Percentiles rank a stretch among this genome's conserved stretches.
Evolutionary conservation across 2,888 invertebrate species (phyloP).

Genomic region (Cephus pulcher): DNA sequence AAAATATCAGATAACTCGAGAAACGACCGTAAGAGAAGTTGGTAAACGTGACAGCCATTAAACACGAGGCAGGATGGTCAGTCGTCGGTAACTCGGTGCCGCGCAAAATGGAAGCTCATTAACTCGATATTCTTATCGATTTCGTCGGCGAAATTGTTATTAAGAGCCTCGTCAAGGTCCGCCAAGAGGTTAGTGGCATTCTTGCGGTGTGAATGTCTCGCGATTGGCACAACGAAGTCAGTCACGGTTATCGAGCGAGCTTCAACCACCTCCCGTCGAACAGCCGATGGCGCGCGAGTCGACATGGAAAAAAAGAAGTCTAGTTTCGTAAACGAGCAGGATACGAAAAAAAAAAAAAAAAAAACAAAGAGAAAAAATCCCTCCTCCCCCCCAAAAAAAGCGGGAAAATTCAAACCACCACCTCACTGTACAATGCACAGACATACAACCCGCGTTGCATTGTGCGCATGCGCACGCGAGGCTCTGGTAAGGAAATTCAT

Average conservation of each 20-base stretch:
- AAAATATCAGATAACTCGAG: not conserved
- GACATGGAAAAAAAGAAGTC: not conserved
- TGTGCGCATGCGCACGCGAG: too few relatives aligned
- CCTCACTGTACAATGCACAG: not conserved
- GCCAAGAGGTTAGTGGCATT: slow-evolving; percentile 2
- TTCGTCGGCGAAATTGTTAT: not conserved
- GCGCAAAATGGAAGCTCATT: not conserved
- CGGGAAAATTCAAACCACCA: not conserved
- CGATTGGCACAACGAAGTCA: not conserved
- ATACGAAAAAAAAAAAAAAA: too few relatives aligned
- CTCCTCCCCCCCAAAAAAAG: not conserved
- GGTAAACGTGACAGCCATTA: not conserved
- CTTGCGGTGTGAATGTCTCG: not conserved
- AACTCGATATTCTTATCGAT: not conserved
- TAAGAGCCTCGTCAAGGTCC: slow-evolving; percentile 1
- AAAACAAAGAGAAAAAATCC: too few relatives aligned
- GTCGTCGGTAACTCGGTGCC: not conserved
- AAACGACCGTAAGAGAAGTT: not conserved
- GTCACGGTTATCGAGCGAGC: not conserved
- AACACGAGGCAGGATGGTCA: not conserved
- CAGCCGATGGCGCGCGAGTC: not conserved
- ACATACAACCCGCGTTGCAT: not conserved
- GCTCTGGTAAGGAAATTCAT: not conserved
- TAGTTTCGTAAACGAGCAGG: not conserved
- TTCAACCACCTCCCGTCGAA: not conserved